These are phyloP conservation scores for Lathronympha strigana DNA, from an alignment of 2,888 invertebrate species.

Conservation along the genomic window DNA sequence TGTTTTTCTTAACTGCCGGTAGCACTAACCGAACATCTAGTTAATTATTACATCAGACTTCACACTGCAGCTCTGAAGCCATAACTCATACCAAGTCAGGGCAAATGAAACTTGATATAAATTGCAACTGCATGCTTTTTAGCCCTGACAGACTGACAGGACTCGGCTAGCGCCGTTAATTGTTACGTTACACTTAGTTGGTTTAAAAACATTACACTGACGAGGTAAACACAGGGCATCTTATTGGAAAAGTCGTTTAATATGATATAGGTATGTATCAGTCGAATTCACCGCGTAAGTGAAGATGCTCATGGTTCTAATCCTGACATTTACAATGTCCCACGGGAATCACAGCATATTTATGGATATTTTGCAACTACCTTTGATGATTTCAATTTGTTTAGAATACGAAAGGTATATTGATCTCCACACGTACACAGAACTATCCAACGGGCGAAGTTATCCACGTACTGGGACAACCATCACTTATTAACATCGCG, in stretches of 20 bases:
- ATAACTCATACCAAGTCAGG: slow-evolving; percentile 20
- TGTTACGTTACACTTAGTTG: slow-evolving; percentile 23
- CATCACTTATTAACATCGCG: too few relatives aligned
- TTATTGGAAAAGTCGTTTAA: not conserved
- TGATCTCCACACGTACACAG: too few relatives aligned
- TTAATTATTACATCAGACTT: slow-evolving; percentile 21
- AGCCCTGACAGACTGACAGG: slow-evolving; percentile 12
- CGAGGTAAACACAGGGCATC: not conserved
- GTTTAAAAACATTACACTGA: slow-evolving; percentile 1
- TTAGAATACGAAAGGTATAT: too few relatives aligned
- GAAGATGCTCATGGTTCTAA: too few relatives aligned
- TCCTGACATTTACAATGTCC: too few relatives aligned
- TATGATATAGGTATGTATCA: too few relatives aligned
- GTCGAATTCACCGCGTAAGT: too few relatives aligned
- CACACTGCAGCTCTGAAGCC: slow-evolving; percentile 17
- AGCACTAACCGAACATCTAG: not conserved
- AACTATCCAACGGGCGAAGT: too few relatives aligned
- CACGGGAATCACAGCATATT: too few relatives aligned
- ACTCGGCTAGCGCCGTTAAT: slow-evolving; percentile 20
- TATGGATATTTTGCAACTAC: too few relatives aligned
- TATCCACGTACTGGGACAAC: too few relatives aligned
- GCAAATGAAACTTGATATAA: slow-evolving; percentile 27
- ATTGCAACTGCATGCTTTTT: slow-evolving; percentile 19
- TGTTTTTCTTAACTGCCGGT: not conserved
- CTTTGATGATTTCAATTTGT: too few relatives aligned